These are phyloP conservation scores for Dipodomys stephensi DNA, from an alignment of 2,113 vertebrate species.

Conservation along the genomic window DNA sequence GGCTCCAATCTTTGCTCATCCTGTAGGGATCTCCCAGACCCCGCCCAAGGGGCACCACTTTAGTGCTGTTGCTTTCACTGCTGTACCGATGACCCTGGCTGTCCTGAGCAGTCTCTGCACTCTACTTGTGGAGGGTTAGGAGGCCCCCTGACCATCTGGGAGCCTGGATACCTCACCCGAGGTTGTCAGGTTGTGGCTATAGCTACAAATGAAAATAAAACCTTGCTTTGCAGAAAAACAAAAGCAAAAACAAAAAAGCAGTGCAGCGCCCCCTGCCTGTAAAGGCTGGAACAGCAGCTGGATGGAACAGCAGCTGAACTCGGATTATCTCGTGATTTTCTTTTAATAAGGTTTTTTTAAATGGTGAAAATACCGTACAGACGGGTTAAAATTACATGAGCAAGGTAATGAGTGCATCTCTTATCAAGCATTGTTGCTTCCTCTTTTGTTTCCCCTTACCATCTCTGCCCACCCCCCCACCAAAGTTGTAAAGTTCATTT, in stretches of 20 bases:
- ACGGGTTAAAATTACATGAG: too few species aligned
- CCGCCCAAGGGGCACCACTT: too few species aligned
- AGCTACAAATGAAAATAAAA: slow-evolving; percentile 72
- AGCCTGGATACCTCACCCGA: neutral
- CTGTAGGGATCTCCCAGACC: slow-evolving; percentile 38
- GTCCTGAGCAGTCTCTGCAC: neutral
- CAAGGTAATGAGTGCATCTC: too few species aligned
- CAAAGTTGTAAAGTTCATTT: too few species aligned
- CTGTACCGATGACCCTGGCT: slow-evolving; percentile 25
- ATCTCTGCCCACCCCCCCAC: too few species aligned
- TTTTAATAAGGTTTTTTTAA: too few species aligned
- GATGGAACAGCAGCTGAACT: neutral
- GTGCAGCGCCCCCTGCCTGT: accelerated
- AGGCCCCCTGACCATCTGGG: neutral
- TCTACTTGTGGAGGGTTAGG: slow-evolving; percentile 58
- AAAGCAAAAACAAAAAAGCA: too few species aligned
- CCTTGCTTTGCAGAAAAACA: slow-evolving; percentile 64
- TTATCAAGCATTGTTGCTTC: too few species aligned
- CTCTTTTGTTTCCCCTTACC: too few species aligned
- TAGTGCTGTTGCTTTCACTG: slow-evolving; percentile 68
- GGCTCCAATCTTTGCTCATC: neutral
- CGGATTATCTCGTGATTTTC: neutral
- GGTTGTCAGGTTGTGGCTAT: slow-evolving; percentile 55
- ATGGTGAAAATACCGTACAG: too few species aligned
- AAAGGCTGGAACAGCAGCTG: neutral